These are phyloP conservation scores for Smittia aterrima DNA, from an alignment of 2,888 invertebrate species.

Conservation along the genomic window DNA sequence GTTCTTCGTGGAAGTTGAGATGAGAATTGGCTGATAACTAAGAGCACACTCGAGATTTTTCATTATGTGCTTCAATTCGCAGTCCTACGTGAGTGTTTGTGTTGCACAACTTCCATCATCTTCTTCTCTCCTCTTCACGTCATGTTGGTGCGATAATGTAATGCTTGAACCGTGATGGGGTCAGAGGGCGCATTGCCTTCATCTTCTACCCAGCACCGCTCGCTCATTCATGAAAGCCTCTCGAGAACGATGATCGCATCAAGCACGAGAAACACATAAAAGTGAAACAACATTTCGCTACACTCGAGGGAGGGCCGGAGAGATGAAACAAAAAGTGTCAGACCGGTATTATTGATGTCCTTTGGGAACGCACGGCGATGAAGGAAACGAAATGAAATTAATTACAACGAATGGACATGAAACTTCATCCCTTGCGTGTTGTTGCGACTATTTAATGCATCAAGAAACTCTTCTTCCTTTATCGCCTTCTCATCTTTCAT, in stretches of 20 bases:
- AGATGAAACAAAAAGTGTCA: neutral
- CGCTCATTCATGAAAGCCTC: neutral
- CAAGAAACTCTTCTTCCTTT: constrained; percentile 2
- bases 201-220: neutral
- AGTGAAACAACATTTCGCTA: neutral
- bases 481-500: neutral
- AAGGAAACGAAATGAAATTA: constrained; percentile 24
- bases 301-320: neutral
- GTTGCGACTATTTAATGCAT: constrained; percentile 26
- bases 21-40: constrained; percentile 13
- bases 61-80: neutral
- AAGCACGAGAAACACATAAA: constrained; percentile 2
- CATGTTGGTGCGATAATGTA: neutral
- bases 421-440: constrained; percentile 20
- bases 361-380: neutral
- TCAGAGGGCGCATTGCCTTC: neutral
- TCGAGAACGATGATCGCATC: neutral
- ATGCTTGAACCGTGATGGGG: neutral
- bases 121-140: neutral
- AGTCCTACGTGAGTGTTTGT: neutral
- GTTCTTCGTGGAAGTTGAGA: neutral
- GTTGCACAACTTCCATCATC: neutral
- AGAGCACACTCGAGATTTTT: neutral
- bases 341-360: constrained; percentile 33
- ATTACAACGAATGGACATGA: constrained; percentile 25